Evolutionary conservation across 2,113 vertebrate species (phyloP).

Genomic region (Alouatta palliata): DNA sequence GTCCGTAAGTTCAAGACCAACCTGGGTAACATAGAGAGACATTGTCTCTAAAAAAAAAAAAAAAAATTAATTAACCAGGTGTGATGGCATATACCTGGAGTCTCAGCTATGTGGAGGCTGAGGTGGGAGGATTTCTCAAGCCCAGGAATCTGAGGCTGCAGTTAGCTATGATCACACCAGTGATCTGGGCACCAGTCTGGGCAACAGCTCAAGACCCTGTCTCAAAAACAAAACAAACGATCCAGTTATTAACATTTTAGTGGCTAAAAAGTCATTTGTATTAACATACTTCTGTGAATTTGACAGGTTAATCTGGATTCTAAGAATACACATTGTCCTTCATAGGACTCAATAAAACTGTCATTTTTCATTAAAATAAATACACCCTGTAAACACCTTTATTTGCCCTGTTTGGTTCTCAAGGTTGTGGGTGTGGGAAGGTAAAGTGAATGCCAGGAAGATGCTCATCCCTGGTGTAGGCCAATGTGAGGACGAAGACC

Average conservation of each 20-base stretch:
- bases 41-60: background rate
- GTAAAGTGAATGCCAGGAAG: background rate
- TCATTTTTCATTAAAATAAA: conserved; percentile 14
- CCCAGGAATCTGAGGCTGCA: background rate
- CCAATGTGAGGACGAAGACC: background rate
- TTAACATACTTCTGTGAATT: background rate
- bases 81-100: background rate
- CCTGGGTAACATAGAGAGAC: background rate
- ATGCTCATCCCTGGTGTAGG: background rate
- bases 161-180: background rate
- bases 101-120: background rate
- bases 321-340: conserved; percentile 31
- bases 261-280: background rate
- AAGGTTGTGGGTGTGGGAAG: background rate
- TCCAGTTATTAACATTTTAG: background rate
- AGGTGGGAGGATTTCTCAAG: background rate
- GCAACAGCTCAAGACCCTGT: background rate
- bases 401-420: background rate
- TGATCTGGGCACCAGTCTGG: background rate
- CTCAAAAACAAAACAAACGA: background rate
- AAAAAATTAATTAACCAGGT: background rate
- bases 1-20: background rate
- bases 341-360: background rate
- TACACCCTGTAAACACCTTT: background rate
- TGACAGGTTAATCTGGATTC: background rate